A percentile compares a stretch with the other conserved stretches of the same genome.
These are phyloP conservation scores for Dendrocopos noguchii DNA, from an alignment of 2,113 vertebrate species.

Conservation along the genomic window DNA sequence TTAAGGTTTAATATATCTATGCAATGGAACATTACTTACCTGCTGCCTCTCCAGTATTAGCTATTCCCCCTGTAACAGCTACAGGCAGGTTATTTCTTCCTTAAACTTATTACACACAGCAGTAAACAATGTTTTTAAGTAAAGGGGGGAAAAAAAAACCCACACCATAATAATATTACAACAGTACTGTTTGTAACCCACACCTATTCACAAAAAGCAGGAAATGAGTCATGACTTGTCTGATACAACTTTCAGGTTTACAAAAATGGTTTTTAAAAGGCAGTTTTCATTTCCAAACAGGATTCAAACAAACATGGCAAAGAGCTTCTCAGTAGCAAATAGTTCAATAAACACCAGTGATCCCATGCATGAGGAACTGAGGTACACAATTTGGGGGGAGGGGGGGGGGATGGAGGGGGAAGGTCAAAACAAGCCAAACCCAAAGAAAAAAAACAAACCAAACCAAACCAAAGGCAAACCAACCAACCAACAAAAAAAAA, in stretches of 20 bases:
- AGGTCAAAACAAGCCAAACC: too few relatives aligned
- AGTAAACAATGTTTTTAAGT: slow-evolving; percentile 58
- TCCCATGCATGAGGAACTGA: slow-evolving; percentile 59
- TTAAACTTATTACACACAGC: slow-evolving; percentile 63
- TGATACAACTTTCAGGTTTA: slow-evolving; percentile 70
- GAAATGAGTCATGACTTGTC: slow-evolving; percentile 44
- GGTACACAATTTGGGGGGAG: slow-evolving; percentile 47
- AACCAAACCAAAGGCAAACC: too few relatives aligned
- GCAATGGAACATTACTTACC: slow-evolving; percentile 79
- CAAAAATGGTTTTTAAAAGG: slow-evolving; percentile 64
- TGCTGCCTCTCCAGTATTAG: slow-evolving; percentile 72
- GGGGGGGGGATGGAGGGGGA: background rate
- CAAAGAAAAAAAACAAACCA: background rate
- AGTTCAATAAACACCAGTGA: slow-evolving; percentile 68
- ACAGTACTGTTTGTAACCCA: slow-evolving; percentile 58
- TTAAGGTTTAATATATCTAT: slow-evolving; percentile 41
- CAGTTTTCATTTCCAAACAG: slow-evolving; percentile 71
- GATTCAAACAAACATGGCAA: slow-evolving; percentile 61
- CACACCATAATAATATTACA: slow-evolving; percentile 17
- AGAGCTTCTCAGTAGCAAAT: slow-evolving; percentile 64
- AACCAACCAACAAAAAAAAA: too few relatives aligned
- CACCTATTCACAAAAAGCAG: slow-evolving; percentile 70
- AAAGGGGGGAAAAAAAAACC: slow-evolving; percentile 21
- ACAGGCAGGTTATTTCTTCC: slow-evolving; percentile 67
- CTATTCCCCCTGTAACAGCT: slow-evolving; percentile 68